Evolutionary conservation across 2,888 invertebrate genomes (phyloP).

Genomic region (Neelides folsomi): DNA sequence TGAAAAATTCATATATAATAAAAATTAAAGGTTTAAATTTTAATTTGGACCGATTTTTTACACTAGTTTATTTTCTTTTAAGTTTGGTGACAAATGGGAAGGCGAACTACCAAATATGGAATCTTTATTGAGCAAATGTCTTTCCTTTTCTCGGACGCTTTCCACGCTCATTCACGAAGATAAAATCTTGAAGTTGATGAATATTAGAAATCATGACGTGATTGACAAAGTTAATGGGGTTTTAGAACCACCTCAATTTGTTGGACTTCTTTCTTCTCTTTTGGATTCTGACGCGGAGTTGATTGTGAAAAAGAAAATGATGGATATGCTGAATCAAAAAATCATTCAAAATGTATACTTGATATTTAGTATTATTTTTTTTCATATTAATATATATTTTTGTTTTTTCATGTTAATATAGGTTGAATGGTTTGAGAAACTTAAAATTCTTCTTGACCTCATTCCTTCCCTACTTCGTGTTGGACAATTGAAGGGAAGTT

Average conservation of each 20-base stretch:
- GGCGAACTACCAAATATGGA: conserved; percentile 18
- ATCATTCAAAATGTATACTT: conserved; percentile 27
- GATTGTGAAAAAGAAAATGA: conserved; percentile 26
- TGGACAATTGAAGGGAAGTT: conserved; percentile 16
- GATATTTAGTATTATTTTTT: too few relatives aligned
- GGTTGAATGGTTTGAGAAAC: conserved; percentile 32
- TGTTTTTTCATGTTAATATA: conserved; percentile 6
- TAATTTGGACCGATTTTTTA: neutral
- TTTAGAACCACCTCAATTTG: conserved; percentile 23
- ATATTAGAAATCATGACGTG: conserved; percentile 28
- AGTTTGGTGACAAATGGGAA: conserved; percentile 7
- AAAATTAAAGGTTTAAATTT: neutral
- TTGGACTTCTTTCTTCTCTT: conserved; percentile 17
- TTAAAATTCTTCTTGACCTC: conserved; percentile 38
- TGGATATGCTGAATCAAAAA: conserved; percentile 31
- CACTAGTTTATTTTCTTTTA: conserved; percentile 1
- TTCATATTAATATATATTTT: too few relatives aligned
- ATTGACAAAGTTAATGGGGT: conserved; percentile 28
- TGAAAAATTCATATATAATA: neutral
- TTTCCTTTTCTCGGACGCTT: conserved; percentile 20
- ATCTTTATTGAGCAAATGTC: conserved; percentile 20
- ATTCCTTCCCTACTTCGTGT: conserved; percentile 50
- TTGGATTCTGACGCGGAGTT: conserved; percentile 17
- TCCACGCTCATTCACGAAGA: conserved; percentile 18
- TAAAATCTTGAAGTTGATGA: conserved; percentile 24